A percentile compares a stretch with the other conserved stretches of the same genome.
Evolutionary conservation across 2,113 vertebrate species (phyloP).

Genomic region (Sylvia atricapilla): DNA sequence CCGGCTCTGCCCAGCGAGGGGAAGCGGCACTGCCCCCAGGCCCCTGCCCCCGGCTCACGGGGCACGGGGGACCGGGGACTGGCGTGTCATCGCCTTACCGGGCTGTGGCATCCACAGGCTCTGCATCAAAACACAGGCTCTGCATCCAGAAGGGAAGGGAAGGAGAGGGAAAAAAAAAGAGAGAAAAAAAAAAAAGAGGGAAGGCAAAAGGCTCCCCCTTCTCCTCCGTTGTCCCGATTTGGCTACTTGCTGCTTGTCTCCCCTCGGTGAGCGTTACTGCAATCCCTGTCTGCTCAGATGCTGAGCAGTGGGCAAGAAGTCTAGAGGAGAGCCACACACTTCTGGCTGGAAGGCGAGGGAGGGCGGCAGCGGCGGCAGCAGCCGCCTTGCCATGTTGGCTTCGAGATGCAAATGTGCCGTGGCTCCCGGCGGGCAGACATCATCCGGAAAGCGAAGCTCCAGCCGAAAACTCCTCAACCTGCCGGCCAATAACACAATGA

Average conservation of each 20-base stretch:
- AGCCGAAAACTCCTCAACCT: constrained; percentile 47
- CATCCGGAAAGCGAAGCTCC: neutral
- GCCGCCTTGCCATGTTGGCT: constrained; percentile 52
- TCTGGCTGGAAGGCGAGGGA: constrained; percentile 47
- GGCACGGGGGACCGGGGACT: neutral
- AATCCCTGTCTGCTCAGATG: constrained; percentile 39
- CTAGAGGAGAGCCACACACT: constrained; percentile 59
- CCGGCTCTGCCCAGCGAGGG: neutral
- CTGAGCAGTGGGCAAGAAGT: constrained; percentile 47
- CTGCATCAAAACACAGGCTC: constrained; percentile 40
- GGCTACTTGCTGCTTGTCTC: constrained; percentile 51
- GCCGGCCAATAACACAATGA: constrained; percentile 53
- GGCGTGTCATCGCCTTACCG: constrained; percentile 52
- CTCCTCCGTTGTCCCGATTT: constrained; percentile 35
- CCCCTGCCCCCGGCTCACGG: neutral
- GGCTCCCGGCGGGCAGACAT: constrained; percentile 33
- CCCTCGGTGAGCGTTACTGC: constrained; percentile 26
- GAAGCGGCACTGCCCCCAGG: neutral
- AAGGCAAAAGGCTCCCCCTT: neutral
- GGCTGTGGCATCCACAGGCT: constrained; percentile 31
- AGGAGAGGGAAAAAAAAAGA: too few relatives aligned
- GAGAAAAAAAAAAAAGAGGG: neutral
- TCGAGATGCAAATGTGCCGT: constrained; percentile 44
- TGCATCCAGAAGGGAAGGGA: neutral
- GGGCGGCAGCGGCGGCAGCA: constrained; percentile 50